Conservation (phyloP, 1,140 invertebrate species). For the Mylabris phalerata region DNA sequence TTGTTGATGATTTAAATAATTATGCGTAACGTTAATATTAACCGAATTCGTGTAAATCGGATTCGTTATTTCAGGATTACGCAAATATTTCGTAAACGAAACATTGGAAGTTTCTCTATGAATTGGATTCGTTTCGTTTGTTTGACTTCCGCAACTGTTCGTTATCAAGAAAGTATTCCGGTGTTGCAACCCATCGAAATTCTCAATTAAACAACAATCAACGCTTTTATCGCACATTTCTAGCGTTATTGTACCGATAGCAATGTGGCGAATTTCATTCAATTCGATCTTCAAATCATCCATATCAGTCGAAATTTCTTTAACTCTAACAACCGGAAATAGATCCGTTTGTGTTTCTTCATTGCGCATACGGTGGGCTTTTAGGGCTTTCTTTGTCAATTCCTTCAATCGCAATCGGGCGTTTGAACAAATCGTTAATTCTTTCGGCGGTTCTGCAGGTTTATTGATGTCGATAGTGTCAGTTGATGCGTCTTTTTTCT, state of each 20-base stretch:
- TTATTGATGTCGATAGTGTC: slow-evolving; percentile 43
- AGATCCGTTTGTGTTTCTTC: slow-evolving; percentile 54
- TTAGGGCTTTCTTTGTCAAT: slow-evolving; percentile 49
- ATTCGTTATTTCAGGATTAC: slow-evolving; percentile 36
- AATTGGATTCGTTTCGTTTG: not conserved
- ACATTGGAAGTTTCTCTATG: not conserved
- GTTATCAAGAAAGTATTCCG: slow-evolving; percentile 36
- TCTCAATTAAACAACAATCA: slow-evolving; percentile 26
- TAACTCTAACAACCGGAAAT: slow-evolving; percentile 46
- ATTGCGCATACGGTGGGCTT: slow-evolving; percentile 49
- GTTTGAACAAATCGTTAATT: slow-evolving; percentile 50
- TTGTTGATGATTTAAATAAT: slow-evolving; percentile 38
- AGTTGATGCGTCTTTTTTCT: slow-evolving; percentile 49
- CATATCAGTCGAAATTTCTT: slow-evolving; percentile 50
- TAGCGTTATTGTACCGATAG: slow-evolving; percentile 16
- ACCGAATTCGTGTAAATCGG: slow-evolving; percentile 42
- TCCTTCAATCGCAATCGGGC: slow-evolving; percentile 49
- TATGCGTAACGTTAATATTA: slow-evolving; percentile 50
- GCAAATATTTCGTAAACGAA: slow-evolving; percentile 28
- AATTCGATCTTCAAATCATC: slow-evolving; percentile 45
- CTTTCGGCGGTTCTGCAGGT: slow-evolving; percentile 42
- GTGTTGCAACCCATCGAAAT: slow-evolving; percentile 5
- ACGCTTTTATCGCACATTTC: slow-evolving; percentile 1
- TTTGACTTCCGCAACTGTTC: slow-evolving; percentile 41
- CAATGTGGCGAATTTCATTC: slow-evolving; percentile 33